Evolutionary conservation across 2,888 invertebrate genomes (phyloP), one percentile per base, ranked within the genome.

Genomic region (Drepanosiphum platanoidis): DNA sequence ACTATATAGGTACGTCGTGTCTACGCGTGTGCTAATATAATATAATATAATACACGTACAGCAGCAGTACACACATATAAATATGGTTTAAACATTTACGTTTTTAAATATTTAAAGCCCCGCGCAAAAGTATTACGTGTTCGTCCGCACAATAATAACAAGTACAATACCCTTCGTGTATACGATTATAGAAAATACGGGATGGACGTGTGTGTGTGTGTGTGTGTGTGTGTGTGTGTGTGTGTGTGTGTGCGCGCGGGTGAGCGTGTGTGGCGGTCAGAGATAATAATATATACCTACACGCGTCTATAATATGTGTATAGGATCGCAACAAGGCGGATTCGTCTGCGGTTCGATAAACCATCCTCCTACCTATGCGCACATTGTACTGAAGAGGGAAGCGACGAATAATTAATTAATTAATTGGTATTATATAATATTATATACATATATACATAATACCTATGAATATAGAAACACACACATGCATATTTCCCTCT

Each of bases 331-430:
- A 64, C 32, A 42, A 46, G 46, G 15, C 18, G 46, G 15, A 80
- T 80, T 80, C 27, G 46, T 18, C 46, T 68, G 46, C 13, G 18
- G 46, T 46, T 52, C 27, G 34, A 68, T 52, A 80, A 68, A 46
- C 64, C 32, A 22, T 68, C 79, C n/a, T 27, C 27, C 11, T 46
- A 18, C n/a, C 1, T 36, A 58, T 34, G 3, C 39, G n/a, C 39
- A 71, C 9, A 27, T 61, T 32, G 74, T n/a, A 75, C 30, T 39
- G 77, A 34, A 34, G 39, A 64, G 30, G 77, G 30, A 61, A 39
- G 61, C 32, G 32, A 34, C n/a, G 46, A 46, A 79, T 68, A 68
- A 68, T 79, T 34, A 68, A 78, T 66, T 66, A 79, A 34, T 79
- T 68, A 68, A 68, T 79, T 52, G 32, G 58, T 75, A 68, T 66